phyloP scores from a whole-genome alignment of 2,888 invertebrate genomes.

The Troides oblongomaculatus region DNA sequence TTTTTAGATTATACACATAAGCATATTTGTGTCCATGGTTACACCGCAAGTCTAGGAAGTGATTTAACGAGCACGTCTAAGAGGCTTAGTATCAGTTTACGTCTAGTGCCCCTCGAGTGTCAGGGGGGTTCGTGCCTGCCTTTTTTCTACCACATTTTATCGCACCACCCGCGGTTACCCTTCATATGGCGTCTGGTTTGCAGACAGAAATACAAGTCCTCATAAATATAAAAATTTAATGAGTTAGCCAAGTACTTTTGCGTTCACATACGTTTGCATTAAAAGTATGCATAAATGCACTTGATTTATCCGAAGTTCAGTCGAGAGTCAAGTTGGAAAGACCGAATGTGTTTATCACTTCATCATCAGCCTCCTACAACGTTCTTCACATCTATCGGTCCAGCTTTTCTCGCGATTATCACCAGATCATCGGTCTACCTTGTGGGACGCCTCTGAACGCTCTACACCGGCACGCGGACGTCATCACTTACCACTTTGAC shows the following conservation, averaged over 20 bases:
- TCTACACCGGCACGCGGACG: too few species aligned
- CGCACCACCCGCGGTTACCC: background rate
- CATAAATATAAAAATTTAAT: slow-evolving; percentile 3
- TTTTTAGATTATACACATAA: too few species aligned
- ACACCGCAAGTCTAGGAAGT: slow-evolving; percentile 34
- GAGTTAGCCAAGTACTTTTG: background rate
- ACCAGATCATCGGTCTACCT: too few species aligned
- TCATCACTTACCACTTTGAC: too few species aligned
- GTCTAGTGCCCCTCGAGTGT: slow-evolving; percentile 31
- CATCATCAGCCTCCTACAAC: too few species aligned
- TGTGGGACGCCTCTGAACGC: too few species aligned
- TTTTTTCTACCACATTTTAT: slow-evolving; percentile 13
- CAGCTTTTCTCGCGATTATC: too few species aligned
- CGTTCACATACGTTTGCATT: background rate
- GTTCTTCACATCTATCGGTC: too few species aligned
- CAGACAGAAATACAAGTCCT: slow-evolving; percentile 6
- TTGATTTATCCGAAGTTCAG: too few species aligned
- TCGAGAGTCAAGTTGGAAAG: too few species aligned
- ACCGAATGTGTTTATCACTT: too few species aligned
- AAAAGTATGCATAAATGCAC: too few species aligned
- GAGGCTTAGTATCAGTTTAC: slow-evolving; percentile 39
- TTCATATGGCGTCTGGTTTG: slow-evolving; percentile 5
- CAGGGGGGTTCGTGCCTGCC: slow-evolving; percentile 3
- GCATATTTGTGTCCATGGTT: background rate
- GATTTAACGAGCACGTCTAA: slow-evolving; percentile 35